Evolutionary conservation across 2,888 invertebrate species (phyloP), one percentile per base, ranked within the genome.

Genomic region (Acrocyrtus sp.): DNA sequence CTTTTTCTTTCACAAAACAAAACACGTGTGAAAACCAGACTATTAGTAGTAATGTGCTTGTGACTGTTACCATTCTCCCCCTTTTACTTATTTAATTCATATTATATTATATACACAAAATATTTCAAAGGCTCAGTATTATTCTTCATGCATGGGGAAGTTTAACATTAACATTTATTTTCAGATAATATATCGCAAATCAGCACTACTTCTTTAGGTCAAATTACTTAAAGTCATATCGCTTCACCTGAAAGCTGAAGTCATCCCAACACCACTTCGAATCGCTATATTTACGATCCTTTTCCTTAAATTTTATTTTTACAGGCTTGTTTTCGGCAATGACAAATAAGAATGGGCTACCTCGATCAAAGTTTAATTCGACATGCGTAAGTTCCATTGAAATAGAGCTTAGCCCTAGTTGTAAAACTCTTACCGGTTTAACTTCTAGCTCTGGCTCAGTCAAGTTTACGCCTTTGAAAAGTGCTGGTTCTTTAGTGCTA

Each of bases 151-250:
- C n/a, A n/a, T n/a, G n/a, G n/a, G n/a, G n/a, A n/a, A n/a, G n/a
- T n/a, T n/a, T n/a, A n/a, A n/a, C n/a, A n/a, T n/a, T n/a, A n/a
- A n/a, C n/a, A n/a, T n/a, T n/a, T n/a, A n/a, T n/a, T n/a, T n/a
- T n/a, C n/a, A n/a, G n/a, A n/a, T n/a, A n/a, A n/a, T n/a, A n/a
- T n/a, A n/a, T n/a, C n/a, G n/a, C n/a, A n/a, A n/a, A n/a, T n/a
- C n/a, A n/a, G n/a, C n/a, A n/a, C n/a, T n/a, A n/a, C n/a, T n/a
- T n/a, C n/a, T n/a, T n/a, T n/a, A n/a, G n/a, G n/a, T n/a, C n/a
- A n/a, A n/a, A n/a, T n/a, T n/a, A n/a, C n/a, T n/a, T n/a, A 24
- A 60, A 62, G n/a, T 62, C 34, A 34, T 34, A 6, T 22, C 60
- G 45, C 34, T 47, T 60, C 10, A 60, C 47, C 3, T 22, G 12